Base-by-base conservation (phyloP, 2,888 invertebrate species). In the Ornithoptera alexandrae region DNA sequence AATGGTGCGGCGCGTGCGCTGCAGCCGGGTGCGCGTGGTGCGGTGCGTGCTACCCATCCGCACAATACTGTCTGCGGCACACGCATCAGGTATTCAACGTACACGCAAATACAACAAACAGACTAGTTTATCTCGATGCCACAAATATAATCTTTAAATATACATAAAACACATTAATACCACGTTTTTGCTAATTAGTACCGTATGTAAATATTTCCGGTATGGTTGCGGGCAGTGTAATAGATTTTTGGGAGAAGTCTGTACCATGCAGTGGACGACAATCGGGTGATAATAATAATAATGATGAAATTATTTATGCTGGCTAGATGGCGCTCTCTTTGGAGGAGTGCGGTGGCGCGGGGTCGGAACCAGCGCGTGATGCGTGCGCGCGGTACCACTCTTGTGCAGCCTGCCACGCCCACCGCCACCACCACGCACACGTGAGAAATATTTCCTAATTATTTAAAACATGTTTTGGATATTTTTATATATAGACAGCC, bases 381-480 rank as follows among this genome's bases (percentile, higher is more conserved):
- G 82, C 84, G 70, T 98, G 98, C 84, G 94, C 94, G 71, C 95
- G 96, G 72, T 92, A 97, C 77, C 97, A 98, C 89, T 97, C 96
- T 42, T 98, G 98, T 83, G 95, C 96, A 36, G 96, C 97, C 0
- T 98, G 98, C 84, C 94, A 95, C 67, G 95, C 96, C 18, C 92
- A 92, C 68, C 81, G 84, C 42, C 95, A 87, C 84, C 93, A 73
- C 84, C 80, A 87, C 65, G 77, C 84, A 30, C 88, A 88, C 68
- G 88, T 90, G 56, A 74, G 81, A n/a, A 5, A n/a, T n/a, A 18
- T 53, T n/a, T 53, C 1, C 15, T 12, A 46, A 46, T 46, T 46
- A 30, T 46, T 46, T 46, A 0, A 15, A 46, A 46, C 15, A 15
- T 46, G 10, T 39, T 10, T 39, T 10, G 10, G 7, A n/a, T 53